Conservation (phyloP, 64 coral and sea anemone species). For the Astreopora myriophthalma region DNA sequence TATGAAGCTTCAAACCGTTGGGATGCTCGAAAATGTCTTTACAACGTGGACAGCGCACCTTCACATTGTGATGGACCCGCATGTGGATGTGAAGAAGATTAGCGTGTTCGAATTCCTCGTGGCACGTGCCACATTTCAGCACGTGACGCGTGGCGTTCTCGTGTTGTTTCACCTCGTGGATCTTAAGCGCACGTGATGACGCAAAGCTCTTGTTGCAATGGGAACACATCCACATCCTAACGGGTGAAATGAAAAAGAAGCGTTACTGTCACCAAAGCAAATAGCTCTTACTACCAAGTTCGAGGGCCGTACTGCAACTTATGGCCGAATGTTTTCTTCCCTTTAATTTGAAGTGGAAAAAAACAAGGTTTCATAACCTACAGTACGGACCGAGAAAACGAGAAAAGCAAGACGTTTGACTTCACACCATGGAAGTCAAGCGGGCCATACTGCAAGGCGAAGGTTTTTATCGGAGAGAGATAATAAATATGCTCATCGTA, state of each 20-base stretch:
- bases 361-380: too few species aligned
- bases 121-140: constrained; percentile 74
- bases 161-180: constrained; percentile 88
- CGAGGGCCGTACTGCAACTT: too few species aligned
- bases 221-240: constrained; percentile 73
- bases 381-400: too few species aligned
- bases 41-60: constrained; percentile 88
- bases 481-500: too few species aligned
- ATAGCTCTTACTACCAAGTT: neutral
- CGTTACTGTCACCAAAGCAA: neutral
- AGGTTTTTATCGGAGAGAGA: too few species aligned
- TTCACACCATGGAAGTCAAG: too few species aligned
- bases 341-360: too few species aligned
- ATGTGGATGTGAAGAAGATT: constrained; percentile 92
- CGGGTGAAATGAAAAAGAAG: neutral
- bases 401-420: too few species aligned
- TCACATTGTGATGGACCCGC: constrained; percentile 73
- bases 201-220: constrained; percentile 81
- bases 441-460: too few species aligned
- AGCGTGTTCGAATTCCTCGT: constrained; percentile 86
- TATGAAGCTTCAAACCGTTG: constrained; percentile 59
- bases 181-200: constrained; percentile 76
- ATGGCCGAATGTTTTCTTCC: too few species aligned
- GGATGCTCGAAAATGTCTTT: constrained; percentile 91
- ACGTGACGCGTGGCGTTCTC: constrained; percentile 68